Base-by-base conservation (phyloP, 2,888 invertebrate genomes). In the Plebejus anna region DNA sequence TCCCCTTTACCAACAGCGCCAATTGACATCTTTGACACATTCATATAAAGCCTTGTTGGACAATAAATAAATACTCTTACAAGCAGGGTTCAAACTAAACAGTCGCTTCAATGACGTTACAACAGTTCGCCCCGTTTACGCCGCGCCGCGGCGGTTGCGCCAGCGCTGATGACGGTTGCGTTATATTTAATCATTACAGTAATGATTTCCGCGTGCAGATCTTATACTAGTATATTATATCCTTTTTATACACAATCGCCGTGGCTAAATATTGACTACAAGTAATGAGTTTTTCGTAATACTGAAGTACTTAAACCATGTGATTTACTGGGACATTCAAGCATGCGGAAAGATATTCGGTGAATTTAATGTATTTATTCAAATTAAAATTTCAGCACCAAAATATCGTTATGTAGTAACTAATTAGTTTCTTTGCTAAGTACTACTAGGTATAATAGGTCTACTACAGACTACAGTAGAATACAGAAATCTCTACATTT, bases 191-290 rank as follows among this genome's bases (percentile, higher is more conserved):
- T 73, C 73, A 73, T 73, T 55, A 51, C 28, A 13, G 47, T 73
- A 73, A 73, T 73, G 73, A 73, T 73, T 73, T 73, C 73, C 73
- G 73, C 73, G 73, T 73, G 71, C 72, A 47, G 73, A 73, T 73
- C 73, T 73, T 55, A 72, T 71, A 72, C 72, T 51, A 51, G 72
- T 47, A n/a, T 72, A 38, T 71, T 72, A 38, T 71, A 71, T 42
- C n/a, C 71, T 22, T 71, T 42, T 42, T 71, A 42, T 42, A 71
- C 71, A 71, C 38, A 42, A 71, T 71, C 36, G 42, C 38, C 42
- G 13, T 66, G 36, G 66, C 32, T 13, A 66, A 66, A 36, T 66
- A 13, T 32, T 66, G 66, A 66, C 4, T 61, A 28, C 28, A 28
- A 59, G 28, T 61, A 61, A 61, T 61, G 61, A 61, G 11, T 28